These are phyloP conservation scores for Xanthostigma xanthostigma DNA, from an alignment of 2,888 invertebrate genomes.

Conservation along the genomic window DNA sequence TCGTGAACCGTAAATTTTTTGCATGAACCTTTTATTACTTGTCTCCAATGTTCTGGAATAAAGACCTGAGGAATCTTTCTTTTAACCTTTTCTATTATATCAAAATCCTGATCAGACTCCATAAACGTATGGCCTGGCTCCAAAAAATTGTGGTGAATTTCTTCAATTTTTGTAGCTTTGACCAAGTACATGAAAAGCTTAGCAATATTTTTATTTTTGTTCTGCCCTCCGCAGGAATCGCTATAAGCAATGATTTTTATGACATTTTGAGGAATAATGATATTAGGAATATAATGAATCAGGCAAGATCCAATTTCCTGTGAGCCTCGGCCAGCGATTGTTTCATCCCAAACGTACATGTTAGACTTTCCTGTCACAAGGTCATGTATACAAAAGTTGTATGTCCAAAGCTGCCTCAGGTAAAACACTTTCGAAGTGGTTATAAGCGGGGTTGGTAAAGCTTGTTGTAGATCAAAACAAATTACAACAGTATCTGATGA, in stretches of 20 bases:
- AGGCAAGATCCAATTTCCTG: slow-evolving; percentile 8
- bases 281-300: slow-evolving; percentile 2
- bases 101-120: too few species aligned
- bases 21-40: too few species aligned
- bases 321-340: slow-evolving; percentile 8
- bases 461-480: slow-evolving; percentile 14
- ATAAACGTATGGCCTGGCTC: too few species aligned
- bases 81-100: too few species aligned
- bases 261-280: background rate
- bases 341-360: slow-evolving; percentile 11
- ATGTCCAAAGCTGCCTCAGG: slow-evolving; percentile 5
- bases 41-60: too few species aligned
- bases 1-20: too few species aligned
- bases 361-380: slow-evolving; percentile 5
- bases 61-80: too few species aligned
- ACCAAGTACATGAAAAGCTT: too few species aligned
- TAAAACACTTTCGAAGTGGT: slow-evolving; percentile 12
- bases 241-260: slow-evolving; percentile 7
- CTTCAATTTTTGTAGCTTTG: too few species aligned
- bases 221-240: slow-evolving; percentile 8
- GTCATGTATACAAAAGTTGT: slow-evolving; percentile 2
- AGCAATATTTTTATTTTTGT: slow-evolving; percentile 7
- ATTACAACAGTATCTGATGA: background rate
- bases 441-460: slow-evolving; percentile 13
- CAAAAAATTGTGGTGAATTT: too few species aligned